Base-by-base conservation (phyloP, 2,888 invertebrate genomes). In the Ichneumon xanthorius region DNA sequence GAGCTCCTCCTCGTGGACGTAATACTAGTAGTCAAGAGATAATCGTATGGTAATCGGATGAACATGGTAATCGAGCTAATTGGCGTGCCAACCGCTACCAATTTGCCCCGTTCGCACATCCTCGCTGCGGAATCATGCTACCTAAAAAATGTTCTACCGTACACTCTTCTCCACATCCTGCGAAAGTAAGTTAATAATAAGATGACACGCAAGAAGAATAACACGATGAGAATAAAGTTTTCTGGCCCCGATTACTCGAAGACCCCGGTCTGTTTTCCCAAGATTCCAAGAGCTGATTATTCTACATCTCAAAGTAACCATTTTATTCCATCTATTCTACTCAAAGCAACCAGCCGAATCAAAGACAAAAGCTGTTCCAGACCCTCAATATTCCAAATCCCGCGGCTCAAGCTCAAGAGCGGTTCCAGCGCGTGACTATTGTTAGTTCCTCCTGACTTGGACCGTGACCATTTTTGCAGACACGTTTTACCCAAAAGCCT, bases 1-100 rank as follows among this genome's bases (percentile, higher is more conserved):
- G 19, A 22, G 48, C 40, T 45, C n/a, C 48, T 55, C 55, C 45
- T 45, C 53, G 33, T 11, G 22, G 22, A 45, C 65, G 55, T 37
- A 40, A 67, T 73, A 45, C 68, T 50, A 19, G 68, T 75, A 81
- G 67, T n/a, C 45, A 14, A 53, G 71, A 84, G 86, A 88, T 91
- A 90, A 91, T 90, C 88, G 88, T 86, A 88, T 87, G 89, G 87
- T 90, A 89, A 91, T 90, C 86, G 75, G 88, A 89, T 90, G 89
- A 90, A 88, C 88, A 89, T 88, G 88, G 88, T 90, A 87, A 90
- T 89, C 88, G 85, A 70, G 88, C 80, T 88, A 87, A 88, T 88
- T 87, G 85, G 82, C 76, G 81, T 81, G 86, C 77, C 82, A 84
- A 85, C 81, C 73, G 45, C 50, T 63, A 75, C 58, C 75, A 63